These are phyloP conservation scores for Pyrgus malvae DNA, from an alignment of 2,888 invertebrate genomes.

Conservation along the genomic window DNA sequence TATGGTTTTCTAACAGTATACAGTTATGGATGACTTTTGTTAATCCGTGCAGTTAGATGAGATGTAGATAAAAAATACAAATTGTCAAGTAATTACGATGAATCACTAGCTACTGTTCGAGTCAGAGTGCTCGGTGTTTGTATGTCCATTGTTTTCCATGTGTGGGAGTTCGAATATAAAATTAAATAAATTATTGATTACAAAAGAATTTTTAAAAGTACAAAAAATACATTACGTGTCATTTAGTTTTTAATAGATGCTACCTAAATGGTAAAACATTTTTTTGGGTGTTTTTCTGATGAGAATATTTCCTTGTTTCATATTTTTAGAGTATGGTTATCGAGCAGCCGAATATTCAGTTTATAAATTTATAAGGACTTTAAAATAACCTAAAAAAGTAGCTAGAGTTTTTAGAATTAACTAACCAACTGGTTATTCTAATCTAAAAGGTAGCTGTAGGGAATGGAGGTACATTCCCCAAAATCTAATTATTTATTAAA, in stretches of 20 bases:
- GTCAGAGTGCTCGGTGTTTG: neutral
- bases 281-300: too few species aligned
- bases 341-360: too few species aligned
- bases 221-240: neutral
- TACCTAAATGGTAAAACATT: too few species aligned
- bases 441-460: too few species aligned
- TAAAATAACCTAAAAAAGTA: too few species aligned
- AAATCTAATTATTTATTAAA: too few species aligned
- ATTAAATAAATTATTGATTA: neutral
- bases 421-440: too few species aligned
- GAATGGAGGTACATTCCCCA: too few species aligned
- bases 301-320: too few species aligned
- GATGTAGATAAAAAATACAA: constrained; percentile 10
- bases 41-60: neutral
- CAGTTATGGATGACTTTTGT: neutral
- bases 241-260: neutral
- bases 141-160: constrained; percentile 1
- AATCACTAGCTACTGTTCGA: constrained; percentile 16
- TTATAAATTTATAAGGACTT: too few species aligned
- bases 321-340: too few species aligned
- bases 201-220: neutral
- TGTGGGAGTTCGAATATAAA: constrained; percentile 15
- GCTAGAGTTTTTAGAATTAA: too few species aligned
- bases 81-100: constrained; percentile 16
- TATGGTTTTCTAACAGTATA: neutral